These are phyloP conservation scores for Cyclopterus lumpus DNA, from an alignment of 2,797 vertebrate genomes.

Conservation along the genomic window DNA sequence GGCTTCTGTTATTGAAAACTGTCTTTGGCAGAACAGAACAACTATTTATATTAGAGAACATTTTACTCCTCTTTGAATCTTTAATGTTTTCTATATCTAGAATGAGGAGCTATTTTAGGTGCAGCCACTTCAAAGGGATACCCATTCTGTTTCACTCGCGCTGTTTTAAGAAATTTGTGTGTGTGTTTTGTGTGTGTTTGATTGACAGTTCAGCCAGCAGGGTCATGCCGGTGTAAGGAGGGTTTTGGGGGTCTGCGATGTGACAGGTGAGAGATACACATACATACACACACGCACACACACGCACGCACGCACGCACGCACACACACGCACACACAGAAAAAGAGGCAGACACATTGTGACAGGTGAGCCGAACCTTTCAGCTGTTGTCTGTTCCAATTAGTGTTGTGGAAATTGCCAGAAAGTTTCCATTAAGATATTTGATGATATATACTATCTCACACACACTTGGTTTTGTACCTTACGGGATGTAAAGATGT, in stretches of 20 bases:
- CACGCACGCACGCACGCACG: constrained; percentile 23
- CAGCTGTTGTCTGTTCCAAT: constrained; percentile 76
- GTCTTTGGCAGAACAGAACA: constrained; percentile 27
- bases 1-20: constrained; percentile 45
- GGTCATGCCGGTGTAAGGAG: constrained; percentile 93
- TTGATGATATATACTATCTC: constrained; percentile 27
- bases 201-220: constrained; percentile 87
- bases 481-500: not conserved
- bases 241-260: constrained; percentile 91
- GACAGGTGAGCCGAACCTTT: constrained; percentile 77
- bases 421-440: constrained; percentile 61
- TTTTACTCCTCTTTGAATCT: constrained; percentile 52
- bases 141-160: constrained; percentile 12
- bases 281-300: constrained; percentile 3
- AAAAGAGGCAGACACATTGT: constrained; percentile 55
- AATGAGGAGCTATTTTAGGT: constrained; percentile 57
- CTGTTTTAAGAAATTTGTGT: constrained; percentile 24
- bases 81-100: constrained; percentile 30
- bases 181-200: constrained; percentile 54
- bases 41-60: constrained; percentile 64
- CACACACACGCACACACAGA: constrained; percentile 26
- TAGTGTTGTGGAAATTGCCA: constrained; percentile 62
- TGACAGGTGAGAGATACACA: constrained; percentile 77
- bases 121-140: constrained; percentile 38
- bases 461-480: constrained; percentile 3